phyloP scores from a whole-genome alignment of 2,113 vertebrate genomes.

The Fukomys damarensis region DNA sequence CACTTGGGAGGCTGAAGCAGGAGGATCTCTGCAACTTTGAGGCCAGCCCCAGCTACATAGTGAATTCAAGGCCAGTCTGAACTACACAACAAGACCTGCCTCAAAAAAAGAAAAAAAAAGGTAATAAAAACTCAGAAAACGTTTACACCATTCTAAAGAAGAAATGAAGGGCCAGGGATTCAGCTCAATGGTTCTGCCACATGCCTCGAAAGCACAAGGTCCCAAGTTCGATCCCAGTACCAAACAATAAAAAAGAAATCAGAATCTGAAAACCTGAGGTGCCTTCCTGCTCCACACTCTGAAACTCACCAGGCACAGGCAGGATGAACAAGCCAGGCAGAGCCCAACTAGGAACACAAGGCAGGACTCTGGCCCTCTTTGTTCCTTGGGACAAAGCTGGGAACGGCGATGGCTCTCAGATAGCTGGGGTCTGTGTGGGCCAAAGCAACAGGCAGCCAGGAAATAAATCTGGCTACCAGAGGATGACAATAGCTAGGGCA shows the following conservation, averaged over 20 bases:
- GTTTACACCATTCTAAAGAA: neutral
- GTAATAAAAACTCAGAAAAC: neutral
- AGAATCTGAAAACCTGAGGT: neutral
- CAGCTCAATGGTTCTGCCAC: too few species aligned
- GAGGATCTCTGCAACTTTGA: too few species aligned
- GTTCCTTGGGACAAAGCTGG: neutral
- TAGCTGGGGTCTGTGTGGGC: neutral
- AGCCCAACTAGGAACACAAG: accelerated
- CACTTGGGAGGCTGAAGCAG: too few species aligned
- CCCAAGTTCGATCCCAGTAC: too few species aligned
- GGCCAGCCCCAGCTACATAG: too few species aligned
- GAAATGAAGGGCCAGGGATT: neutral
- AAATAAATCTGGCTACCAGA: neutral
- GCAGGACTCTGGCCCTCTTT: neutral
- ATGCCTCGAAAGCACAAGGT: too few species aligned
- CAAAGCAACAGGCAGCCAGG: neutral
- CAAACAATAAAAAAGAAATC: neutral
- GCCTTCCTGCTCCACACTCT: neutral
- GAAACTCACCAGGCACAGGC: neutral
- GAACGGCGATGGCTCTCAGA: neutral
- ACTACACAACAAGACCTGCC: too few species aligned
- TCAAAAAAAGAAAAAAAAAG: neutral
- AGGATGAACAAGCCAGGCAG: neutral
- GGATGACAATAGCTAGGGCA: neutral
- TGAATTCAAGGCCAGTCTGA: too few species aligned